These are phyloP conservation scores for Drosophila lacertosa DNA, from an alignment of 1,140 invertebrate species.

Conservation along the genomic window DNA sequence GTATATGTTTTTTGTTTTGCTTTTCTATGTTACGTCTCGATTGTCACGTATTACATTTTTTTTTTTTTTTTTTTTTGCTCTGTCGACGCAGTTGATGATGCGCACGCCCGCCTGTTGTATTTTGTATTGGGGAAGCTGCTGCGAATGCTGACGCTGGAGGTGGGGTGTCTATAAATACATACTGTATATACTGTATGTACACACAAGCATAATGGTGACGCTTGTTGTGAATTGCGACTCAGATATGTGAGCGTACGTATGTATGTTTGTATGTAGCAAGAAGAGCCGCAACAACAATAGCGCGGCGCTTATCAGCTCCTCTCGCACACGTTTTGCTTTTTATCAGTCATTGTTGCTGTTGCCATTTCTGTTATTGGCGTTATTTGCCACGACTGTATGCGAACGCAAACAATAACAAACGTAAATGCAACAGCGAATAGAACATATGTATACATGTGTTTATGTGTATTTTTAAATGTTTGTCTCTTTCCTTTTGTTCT, in stretches of 20 bases:
- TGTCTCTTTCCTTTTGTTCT: slow-evolving; percentile 28
- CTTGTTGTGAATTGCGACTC: slow-evolving; percentile 23
- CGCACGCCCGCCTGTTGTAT: slow-evolving; percentile 5
- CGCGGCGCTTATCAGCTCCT: slow-evolving; percentile 29
- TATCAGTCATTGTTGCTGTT: slow-evolving; percentile 22
- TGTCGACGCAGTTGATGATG: slow-evolving; percentile 7
- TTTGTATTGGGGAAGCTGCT: slow-evolving; percentile 13
- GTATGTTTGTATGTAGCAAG: background rate
- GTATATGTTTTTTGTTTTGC: slow-evolving; percentile 1
- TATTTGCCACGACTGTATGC: slow-evolving; percentile 10
- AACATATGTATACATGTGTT: background rate
- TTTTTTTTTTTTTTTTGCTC: too few species aligned
- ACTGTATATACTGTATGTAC: background rate
- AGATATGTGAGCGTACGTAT: slow-evolving; percentile 6
- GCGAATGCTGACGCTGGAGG: too few species aligned
- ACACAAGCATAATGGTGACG: slow-evolving; percentile 7
- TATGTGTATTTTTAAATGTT: slow-evolving; percentile 8
- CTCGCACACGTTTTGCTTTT: slow-evolving; percentile 39
- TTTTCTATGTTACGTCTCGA: slow-evolving; percentile 40
- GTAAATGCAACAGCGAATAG: slow-evolving; percentile 9
- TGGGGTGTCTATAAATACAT: slow-evolving; percentile 19
- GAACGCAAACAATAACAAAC: slow-evolving; percentile 39
- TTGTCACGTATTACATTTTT: slow-evolving; percentile 69
- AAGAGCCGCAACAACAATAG: slow-evolving; percentile 1
- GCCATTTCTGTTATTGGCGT: slow-evolving; percentile 7